Base-by-base conservation (phyloP, 2,113 vertebrate species). In the Alligator mississippiensis region DNA sequence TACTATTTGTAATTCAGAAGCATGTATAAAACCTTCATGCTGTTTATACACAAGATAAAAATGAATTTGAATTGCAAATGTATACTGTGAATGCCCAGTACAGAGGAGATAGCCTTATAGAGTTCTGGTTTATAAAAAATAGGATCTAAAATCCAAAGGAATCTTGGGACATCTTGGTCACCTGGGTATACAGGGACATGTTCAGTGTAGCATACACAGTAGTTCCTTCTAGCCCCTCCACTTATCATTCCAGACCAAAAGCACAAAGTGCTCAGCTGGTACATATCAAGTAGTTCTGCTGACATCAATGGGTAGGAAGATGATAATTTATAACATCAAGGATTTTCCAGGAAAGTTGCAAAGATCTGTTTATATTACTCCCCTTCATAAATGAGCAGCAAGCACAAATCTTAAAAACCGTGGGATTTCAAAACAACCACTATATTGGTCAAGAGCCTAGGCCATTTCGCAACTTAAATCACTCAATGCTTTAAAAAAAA, bases 1-100 rank as follows among this genome's bases (percentile, higher is more conserved):
- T 66, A 84, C 58, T 78, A 82, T 86, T 0, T 30, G 19, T 58
- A 60, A 60, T 78, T 34, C 58, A 60, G 58, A 0, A 72, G 60
- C 30, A 30, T 18, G 61, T 30, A 15, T 4, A 18, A 60, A 75
- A 86, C 63, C 1, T 74, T 70, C 38, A 57, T 84, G 92, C 63
- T 75, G 11, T 79, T 47, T 10, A 27, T 0, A 54, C 58, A 5
- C 18, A 63, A 34, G 2, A 0, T 0, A 0, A 66, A 47, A 47
- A 47, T 47, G 47, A 15, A 17, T 80, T 47, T 30, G 58, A 63
- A n/a, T 4, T 28, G 61, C 30, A 68, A 5, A 0, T 61, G 22
- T 21, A 6, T 1, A 57, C 17, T 64, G 34, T 19, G 72, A 1
- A 19, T 4, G 18, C 15, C 21, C 7, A 12, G 6, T 47, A 0